These are phyloP conservation scores for Hipparchia sbordonii DNA, from an alignment of 2,888 invertebrate species.

Conservation along the genomic window DNA sequence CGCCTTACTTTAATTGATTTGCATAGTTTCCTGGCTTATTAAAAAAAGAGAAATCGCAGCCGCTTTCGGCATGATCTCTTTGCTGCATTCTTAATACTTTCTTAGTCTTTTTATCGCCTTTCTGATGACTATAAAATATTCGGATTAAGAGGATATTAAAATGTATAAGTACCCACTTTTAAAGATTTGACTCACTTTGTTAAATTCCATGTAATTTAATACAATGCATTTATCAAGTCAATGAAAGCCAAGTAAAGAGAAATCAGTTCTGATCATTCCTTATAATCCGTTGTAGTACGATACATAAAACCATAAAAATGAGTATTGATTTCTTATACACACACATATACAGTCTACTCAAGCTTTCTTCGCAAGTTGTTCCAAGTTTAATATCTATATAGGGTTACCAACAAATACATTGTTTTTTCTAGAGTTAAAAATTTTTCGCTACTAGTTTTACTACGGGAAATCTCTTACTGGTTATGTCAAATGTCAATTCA, in stretches of 20 bases:
- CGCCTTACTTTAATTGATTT: neutral
- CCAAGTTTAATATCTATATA: neutral
- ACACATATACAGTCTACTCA: neutral
- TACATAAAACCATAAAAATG: slow-evolving; percentile 10
- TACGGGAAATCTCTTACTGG: neutral
- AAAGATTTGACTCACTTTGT: neutral
- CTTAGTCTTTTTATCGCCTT: neutral
- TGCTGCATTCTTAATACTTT: neutral
- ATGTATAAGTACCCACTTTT: neutral
- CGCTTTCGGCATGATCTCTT: neutral
- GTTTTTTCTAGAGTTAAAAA: neutral
- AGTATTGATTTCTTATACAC: slow-evolving; percentile 10
- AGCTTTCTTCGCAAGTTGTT: slow-evolving; percentile 1
- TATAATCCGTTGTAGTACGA: neutral
- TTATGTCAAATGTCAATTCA: neutral
- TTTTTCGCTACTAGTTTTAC: neutral
- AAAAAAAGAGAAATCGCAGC: neutral
- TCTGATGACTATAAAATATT: neutral
- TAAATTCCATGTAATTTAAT: neutral
- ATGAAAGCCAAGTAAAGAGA: slow-evolving; percentile 6
- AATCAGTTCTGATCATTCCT: neutral
- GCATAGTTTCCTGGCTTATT: neutral
- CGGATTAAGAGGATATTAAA: neutral
- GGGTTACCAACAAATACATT: slow-evolving; percentile 7
- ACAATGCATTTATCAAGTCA: neutral